Percentiles rank a stretch among this genome's conserved stretches.
phyloP scores from a whole-genome alignment of 2,888 invertebrate genomes.

The Eupithecia inturbata region DNA sequence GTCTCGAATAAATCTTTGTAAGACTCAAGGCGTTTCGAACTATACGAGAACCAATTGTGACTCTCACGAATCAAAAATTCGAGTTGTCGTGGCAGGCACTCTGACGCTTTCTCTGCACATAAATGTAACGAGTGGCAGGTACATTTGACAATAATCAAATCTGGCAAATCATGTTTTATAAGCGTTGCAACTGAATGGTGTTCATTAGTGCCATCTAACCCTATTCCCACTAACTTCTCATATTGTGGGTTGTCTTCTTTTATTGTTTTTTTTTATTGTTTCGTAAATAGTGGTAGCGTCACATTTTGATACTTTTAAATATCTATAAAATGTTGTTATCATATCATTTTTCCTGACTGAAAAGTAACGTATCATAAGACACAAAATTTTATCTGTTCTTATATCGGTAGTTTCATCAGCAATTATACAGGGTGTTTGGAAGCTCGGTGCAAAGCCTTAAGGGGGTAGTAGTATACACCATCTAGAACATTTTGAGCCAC shows the following conservation, averaged over 20 bases:
- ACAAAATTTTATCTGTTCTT: slow-evolving; percentile 24
- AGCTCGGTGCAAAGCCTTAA: too few species aligned
- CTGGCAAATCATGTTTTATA: slow-evolving; percentile 26
- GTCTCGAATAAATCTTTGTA: slow-evolving; percentile 22
- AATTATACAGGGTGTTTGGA: too few species aligned
- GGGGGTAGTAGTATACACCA: too few species aligned
- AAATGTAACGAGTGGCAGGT: slow-evolving; percentile 30
- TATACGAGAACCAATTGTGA: slow-evolving; percentile 32
- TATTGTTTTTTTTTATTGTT: slow-evolving; percentile 15
- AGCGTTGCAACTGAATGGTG: slow-evolving; percentile 21
- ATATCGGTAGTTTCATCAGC: slow-evolving; percentile 11
- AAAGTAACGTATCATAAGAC: slow-evolving; percentile 19
- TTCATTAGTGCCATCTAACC: slow-evolving; percentile 23
- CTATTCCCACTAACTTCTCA: slow-evolving; percentile 9
- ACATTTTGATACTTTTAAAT: slow-evolving; percentile 23
- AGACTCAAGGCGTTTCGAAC: slow-evolving; percentile 24
- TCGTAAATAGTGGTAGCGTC: slow-evolving; percentile 26
- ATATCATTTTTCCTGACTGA: slow-evolving; percentile 23
- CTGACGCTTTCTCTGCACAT: slow-evolving; percentile 29
- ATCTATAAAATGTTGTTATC: slow-evolving; percentile 29
- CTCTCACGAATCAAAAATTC: slow-evolving; percentile 30
- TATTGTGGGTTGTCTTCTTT: slow-evolving; percentile 14
- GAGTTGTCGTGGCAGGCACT: slow-evolving; percentile 28
- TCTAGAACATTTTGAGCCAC: too few species aligned
- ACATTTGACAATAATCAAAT: slow-evolving; percentile 25